Base-by-base conservation (phyloP, 2,797 vertebrate genomes). In the Percopsis omiscomaycus region DNA sequence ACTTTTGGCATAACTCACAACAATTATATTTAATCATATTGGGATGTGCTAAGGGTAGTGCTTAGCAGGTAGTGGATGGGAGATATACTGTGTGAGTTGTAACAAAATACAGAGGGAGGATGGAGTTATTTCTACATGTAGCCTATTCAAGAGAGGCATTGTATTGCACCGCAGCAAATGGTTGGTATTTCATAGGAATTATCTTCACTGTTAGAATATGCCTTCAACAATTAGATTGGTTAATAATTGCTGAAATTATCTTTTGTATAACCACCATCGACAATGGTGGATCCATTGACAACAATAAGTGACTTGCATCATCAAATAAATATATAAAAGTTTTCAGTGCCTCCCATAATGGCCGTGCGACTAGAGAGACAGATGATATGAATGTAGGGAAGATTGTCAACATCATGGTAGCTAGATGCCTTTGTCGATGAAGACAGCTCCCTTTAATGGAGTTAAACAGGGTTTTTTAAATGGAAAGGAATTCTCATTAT, bases 401-500 rank as follows among this genome's bases (percentile, higher is more conserved):
- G 42, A 55, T 30, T 55, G 52, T 64, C 51, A 64, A 64, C 22
- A 64, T 47, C 15, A 14, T 55, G 42, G 13, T 44, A 29, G 52
- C 27, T n/a, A 29, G 29, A 56, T 48, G 11, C 28, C 45, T 56
- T 64, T 37, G 53, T 56, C 45, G 11, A 15, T 30, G 9, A 30
- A 47, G 53, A 48, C 44, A 56, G 14, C n/a, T 56, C 28, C 53
- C 30, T 54, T 55, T 48, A 49, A 54, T 45, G 13, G 62, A 58
- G 46, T 50, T 57, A 58, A 66, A 59, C 37, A 46, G 62, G 51
- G 28, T 29, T 49, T 64, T 42, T 47, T 9, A 46, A 55, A 16
- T 27, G 44, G 22, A 47, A 30, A 55, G 42, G n/a, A 64, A 60
- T 60, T 49, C 28, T 60, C 47, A 55, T 54, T 54, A 45, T 63